Evolutionary conservation across 2,888 invertebrate genomes (phyloP), one percentile per base, ranked within the genome.

Genomic region (Adelognathus sp.): DNA sequence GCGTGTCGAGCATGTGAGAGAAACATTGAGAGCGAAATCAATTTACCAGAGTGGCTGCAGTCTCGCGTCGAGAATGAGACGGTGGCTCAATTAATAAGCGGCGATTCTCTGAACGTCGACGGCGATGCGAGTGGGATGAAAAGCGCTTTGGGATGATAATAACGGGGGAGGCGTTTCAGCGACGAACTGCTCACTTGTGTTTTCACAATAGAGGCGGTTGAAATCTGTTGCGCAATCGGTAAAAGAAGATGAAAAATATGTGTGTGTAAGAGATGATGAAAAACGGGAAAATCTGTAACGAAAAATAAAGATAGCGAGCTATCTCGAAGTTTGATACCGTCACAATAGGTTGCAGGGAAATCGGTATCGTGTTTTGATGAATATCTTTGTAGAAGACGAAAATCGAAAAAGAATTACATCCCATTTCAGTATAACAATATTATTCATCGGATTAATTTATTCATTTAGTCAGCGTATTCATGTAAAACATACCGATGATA

Each of bases 241-340:
- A n/a, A n/a, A n/a, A n/a, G n/a, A n/a, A n/a, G n/a, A n/a, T n/a
- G n/a, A n/a, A n/a, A n/a, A n/a, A n/a, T n/a, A n/a, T n/a, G n/a
- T n/a, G n/a, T n/a, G n/a, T n/a, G n/a, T n/a, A n/a, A n/a, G n/a
- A n/a, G n/a, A n/a, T n/a, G n/a, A 70, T 79, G 87, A 88, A 86
- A 86, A 86, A 86, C 83, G 83, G 83, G 85, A 88, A 83, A 83
- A 86, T 88, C 86, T 87, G 85, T 83, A 81, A 67, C 86, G 84
- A 84, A 79, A 85, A 85, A 87, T 9, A 50, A 50, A 21, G 21
- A 36, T 36, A 36, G 36, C 36, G 46, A n/a, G 46, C 46, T 88
- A 88, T 83, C 84, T 79, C 81, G 69, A 0, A 3, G 5, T 24
- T 9, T 11, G 11, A 50, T 46, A 46, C 4, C 11, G 1, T 50